Base-by-base conservation (phyloP, 2,888 invertebrate genomes). In the Pandemis heparana region DNA sequence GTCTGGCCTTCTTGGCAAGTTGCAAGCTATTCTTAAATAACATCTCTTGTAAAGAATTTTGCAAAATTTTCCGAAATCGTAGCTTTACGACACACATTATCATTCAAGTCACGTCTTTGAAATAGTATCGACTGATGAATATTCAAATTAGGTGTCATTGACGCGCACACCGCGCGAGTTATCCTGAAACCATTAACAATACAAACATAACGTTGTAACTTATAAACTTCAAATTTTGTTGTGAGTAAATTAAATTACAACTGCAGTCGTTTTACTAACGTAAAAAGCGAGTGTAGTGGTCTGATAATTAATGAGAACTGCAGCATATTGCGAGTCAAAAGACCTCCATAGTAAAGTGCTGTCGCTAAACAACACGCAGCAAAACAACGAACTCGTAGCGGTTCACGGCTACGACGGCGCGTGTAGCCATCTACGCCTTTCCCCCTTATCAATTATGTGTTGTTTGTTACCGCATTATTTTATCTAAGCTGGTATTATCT, bases 401-500 rank as follows among this genome's bases (percentile, higher is more conserved):
- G 74, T 74, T 74, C 74, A 74, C 32, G 74, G 74, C 74, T 74
- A 74, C 68, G 70, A 7, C 62, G 61, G 46, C 70, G 74, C 69
- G 64, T 69, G 71, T 61, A 39, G 51, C 74, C 61, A 62, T 43
- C 63, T 65, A 74, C 74, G 69, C 69, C 63, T 74, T 74, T 61
- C 74, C 73, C 56, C 73, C 65, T 74, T 74, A 74, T 74, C 70
- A 74, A 65, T 65, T 64, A 74, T 65, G 74, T 60, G 56, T 64
- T 73, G 68, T 74, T 76, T 81, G 81, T 82, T 81, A 84, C 79
- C 71, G 78, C 81, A 83, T 85, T 82, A 84, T 84, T 83, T 85
- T 87, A 86, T 88, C 86, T 82, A 82, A 84, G 83, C 83, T 81
- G 76, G 80, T 80, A 88, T 90, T 90, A 90, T 88, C 87, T 89